A percentile compares a stretch with the other conserved stretches of the same genome.
phyloP scores from a whole-genome alignment of 2,888 invertebrate species.

The Andrena minutula region DNA sequence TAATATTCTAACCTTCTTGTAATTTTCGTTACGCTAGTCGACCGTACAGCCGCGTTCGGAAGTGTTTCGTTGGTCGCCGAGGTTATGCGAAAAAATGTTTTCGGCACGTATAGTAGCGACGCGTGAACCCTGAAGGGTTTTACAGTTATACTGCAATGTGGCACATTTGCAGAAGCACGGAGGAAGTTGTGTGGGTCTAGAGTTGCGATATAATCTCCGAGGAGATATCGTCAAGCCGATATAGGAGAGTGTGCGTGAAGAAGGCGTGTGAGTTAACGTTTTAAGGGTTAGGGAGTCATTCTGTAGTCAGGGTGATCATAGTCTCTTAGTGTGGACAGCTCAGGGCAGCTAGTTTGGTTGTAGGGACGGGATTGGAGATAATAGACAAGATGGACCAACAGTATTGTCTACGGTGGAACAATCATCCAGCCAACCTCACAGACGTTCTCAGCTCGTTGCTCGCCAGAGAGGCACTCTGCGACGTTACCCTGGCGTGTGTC shows the following conservation, averaged over 20 bases:
- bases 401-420: conserved; percentile 98
- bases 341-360: conserved; percentile 81
- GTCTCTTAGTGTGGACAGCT: conserved; percentile 73
- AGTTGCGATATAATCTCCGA: conserved; percentile 74
- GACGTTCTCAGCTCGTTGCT: conserved; percentile 95
- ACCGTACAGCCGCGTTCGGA: conserved; percentile 35
- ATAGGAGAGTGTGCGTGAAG: conserved; percentile 70
- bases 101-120: conserved; percentile 83
- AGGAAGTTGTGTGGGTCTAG: conserved; percentile 81
- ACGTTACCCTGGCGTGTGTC: conserved; percentile 96
- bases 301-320: conserved; percentile 72
- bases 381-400: conserved; percentile 90
- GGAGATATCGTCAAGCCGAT: conserved; percentile 70
- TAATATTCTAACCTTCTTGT: conserved; percentile 76
- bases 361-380: conserved; percentile 83
- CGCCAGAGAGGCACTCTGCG: conserved; percentile 95
- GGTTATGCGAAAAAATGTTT: conserved; percentile 84
- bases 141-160: conserved; percentile 85
- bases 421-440: conserved; percentile 96
- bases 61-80: conserved; percentile 62
- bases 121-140: conserved; percentile 85
- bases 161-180: conserved; percentile 85
- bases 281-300: conserved; percentile 76
- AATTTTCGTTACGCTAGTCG: conserved; percentile 43
- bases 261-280: conserved; percentile 70